Conservation (phyloP, 2,113 vertebrate species). For the Chrysemys picta region DNA sequence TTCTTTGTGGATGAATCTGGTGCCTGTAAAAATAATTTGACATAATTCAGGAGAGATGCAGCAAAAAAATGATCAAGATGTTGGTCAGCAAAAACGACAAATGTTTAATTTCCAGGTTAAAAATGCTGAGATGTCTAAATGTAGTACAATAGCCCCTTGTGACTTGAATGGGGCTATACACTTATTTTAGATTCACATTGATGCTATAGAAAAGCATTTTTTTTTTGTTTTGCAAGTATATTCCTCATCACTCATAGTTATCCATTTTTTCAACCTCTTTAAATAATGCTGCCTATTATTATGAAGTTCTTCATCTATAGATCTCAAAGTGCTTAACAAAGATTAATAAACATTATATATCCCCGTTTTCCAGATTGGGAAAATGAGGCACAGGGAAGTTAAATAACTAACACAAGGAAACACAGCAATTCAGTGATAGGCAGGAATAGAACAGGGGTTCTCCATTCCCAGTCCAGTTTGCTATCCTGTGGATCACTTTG, state of each 20-base stretch:
- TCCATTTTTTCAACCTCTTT: neutral
- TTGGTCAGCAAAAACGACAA: neutral
- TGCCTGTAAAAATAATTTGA: neutral
- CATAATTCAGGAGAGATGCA: neutral
- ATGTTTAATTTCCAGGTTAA: fast-evolving
- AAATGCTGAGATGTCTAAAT: neutral
- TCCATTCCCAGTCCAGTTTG: neutral
- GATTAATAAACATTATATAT: neutral
- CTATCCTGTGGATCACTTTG: neutral
- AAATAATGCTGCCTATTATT: too few relatives aligned
- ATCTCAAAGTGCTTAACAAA: neutral
- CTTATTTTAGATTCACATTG: neutral
- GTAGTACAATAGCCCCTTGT: neutral
- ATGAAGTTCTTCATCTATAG: neutral
- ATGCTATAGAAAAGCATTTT: neutral
- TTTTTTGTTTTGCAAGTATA: neutral
- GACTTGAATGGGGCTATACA: fast-evolving
- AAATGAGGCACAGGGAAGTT: neutral
- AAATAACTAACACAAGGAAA: neutral
- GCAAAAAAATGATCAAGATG: neutral
- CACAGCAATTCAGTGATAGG: neutral
- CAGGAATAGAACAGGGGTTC: neutral
- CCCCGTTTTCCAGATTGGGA: neutral
- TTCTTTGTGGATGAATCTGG: neutral
- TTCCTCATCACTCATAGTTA: neutral